Conservation (phyloP, 2,113 vertebrate genomes). For the Channa maculata region DNA sequence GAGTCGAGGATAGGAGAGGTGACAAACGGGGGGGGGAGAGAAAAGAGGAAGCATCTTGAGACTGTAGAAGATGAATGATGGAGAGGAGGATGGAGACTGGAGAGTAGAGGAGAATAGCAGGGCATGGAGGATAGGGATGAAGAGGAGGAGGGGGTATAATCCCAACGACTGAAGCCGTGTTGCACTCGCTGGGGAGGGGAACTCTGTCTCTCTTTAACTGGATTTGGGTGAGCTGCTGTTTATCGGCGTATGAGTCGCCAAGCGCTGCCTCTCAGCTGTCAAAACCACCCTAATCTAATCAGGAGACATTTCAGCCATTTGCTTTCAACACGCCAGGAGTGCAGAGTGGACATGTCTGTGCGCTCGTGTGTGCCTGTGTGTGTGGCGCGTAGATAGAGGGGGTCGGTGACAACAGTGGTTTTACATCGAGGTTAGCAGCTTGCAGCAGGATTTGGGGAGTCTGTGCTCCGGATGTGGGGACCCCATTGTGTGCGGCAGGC, state of each 20-base stretch:
- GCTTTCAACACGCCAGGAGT: conserved; percentile 58
- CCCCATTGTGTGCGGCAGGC: conserved; percentile 78
- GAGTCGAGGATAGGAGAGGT: conserved; percentile 58
- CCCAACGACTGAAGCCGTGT: conserved; percentile 64
- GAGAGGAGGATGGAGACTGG: conserved; percentile 54
- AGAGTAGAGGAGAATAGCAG: conserved; percentile 26
- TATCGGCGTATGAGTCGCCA: conserved; percentile 69
- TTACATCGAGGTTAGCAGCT: conserved; percentile 73
- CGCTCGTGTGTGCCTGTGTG: conserved; percentile 3
- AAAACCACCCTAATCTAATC: conserved; percentile 80
- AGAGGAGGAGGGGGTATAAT: conserved; percentile 55
- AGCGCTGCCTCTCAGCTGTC: conserved; percentile 71
- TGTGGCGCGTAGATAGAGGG: conserved; percentile 17
- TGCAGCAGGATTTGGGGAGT: conserved; percentile 75
- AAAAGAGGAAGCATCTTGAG: conserved; percentile 43
- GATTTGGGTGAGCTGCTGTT: conserved; percentile 81
- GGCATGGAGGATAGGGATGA: conserved; percentile 21
- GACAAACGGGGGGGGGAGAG: conserved; percentile 55
- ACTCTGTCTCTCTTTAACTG: conserved; percentile 81
- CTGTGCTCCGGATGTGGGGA: conserved; percentile 69
- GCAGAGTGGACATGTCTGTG: conserved; percentile 43
- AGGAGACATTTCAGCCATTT: conserved; percentile 68
- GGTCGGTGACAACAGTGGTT: conserved; percentile 63
- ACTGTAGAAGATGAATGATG: conserved; percentile 46
- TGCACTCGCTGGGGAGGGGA: conserved; percentile 70